Conservation (phyloP, 2,113 vertebrate species). For the Caranx ignobilis region DNA sequence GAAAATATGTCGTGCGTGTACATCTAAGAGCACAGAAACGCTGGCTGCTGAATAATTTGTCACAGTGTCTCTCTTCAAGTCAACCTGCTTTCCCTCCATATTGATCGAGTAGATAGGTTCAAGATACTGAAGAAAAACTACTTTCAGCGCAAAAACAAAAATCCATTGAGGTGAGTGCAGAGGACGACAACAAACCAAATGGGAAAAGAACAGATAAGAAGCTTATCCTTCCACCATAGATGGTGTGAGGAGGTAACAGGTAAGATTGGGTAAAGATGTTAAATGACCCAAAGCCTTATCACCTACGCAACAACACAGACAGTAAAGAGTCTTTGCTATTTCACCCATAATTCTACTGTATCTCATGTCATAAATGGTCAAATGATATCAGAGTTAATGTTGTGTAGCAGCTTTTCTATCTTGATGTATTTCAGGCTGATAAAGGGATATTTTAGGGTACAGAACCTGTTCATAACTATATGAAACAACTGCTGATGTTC, state of each 20-base stretch:
- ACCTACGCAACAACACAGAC: too few species aligned
- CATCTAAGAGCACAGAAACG: not conserved
- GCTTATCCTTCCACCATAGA: not conserved
- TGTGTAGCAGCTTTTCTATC: too few species aligned
- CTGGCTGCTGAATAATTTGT: not conserved
- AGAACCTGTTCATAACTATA: too few species aligned
- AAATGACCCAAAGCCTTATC: too few species aligned
- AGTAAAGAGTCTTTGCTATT: too few species aligned
- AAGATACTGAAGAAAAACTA: not conserved
- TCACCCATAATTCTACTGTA: too few species aligned
- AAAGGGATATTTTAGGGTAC: too few species aligned
- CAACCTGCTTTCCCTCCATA: not conserved
- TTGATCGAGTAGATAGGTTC: not conserved
- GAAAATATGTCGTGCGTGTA: not conserved
- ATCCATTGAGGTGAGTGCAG: not conserved
- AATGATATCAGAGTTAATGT: too few species aligned
- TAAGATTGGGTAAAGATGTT: not conserved
- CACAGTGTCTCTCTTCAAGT: not conserved
- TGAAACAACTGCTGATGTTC: too few species aligned
- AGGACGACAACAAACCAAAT: not conserved
- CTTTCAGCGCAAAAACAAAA: not conserved
- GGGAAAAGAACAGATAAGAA: not conserved
- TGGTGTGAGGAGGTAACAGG: not conserved
- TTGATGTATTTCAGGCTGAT: too few species aligned
- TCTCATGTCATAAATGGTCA: too few species aligned